phyloP scores from a whole-genome alignment of 2,113 vertebrate genomes.

The Scolopax mira region DNA sequence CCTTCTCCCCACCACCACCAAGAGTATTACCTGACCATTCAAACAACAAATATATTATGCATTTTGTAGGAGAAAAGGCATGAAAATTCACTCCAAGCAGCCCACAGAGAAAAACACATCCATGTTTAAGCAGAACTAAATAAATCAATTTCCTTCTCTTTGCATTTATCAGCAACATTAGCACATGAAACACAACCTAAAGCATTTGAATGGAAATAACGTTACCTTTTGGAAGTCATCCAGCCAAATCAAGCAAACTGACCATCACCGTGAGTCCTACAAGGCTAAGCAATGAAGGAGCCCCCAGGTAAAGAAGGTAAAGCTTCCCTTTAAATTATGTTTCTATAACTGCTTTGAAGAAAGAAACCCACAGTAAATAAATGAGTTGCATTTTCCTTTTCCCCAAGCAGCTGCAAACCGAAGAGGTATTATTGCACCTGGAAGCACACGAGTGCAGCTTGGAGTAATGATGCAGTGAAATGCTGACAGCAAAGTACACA shows the following conservation, averaged over 20 bases:
- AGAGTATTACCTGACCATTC: background rate
- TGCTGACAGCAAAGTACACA: constrained; percentile 89
- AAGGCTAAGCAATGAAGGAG: constrained; percentile 58
- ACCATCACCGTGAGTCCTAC: constrained; percentile 45
- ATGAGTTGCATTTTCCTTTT: constrained; percentile 22
- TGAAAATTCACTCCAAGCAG: constrained; percentile 25
- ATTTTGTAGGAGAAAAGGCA: constrained; percentile 24
- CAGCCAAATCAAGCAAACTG: constrained; percentile 58
- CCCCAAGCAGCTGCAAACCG: constrained; percentile 60
- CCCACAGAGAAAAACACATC: constrained; percentile 36
- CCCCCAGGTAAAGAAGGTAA: constrained; percentile 50
- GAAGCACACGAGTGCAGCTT: constrained; percentile 49
- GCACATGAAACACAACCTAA: constrained; percentile 44
- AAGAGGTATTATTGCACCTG: constrained; percentile 44
- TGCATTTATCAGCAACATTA: constrained; percentile 42
- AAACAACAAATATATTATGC: background rate
- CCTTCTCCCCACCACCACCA: background rate
- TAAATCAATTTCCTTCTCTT: background rate
- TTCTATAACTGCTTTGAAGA: constrained; percentile 54
- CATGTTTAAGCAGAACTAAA: constrained; percentile 12
- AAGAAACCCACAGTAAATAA: constrained; percentile 45
- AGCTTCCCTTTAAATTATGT: constrained; percentile 49
- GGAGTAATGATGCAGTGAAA: constrained; percentile 69
- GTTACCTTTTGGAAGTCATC: constrained; percentile 54
- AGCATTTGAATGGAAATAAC: background rate